These are phyloP conservation scores for Otocyon megalotis DNA, from an alignment of 2,113 vertebrate species.

Conservation along the genomic window DNA sequence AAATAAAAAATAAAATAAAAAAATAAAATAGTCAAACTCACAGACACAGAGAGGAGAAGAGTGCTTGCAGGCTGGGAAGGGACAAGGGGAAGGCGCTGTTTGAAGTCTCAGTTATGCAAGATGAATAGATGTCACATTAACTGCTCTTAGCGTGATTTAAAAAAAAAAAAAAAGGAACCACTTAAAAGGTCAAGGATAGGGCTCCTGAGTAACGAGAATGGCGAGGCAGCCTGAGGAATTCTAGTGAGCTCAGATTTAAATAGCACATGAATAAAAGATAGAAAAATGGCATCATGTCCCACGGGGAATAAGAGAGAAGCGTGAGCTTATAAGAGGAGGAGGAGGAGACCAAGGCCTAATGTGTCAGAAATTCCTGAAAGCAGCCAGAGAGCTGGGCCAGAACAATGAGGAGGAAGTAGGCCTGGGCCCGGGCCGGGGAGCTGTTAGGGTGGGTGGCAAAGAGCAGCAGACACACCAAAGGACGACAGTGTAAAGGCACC, in stretches of 20 bases:
- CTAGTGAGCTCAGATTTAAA: conserved; percentile 62
- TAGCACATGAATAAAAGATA: conserved; percentile 50
- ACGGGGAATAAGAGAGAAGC: background rate
- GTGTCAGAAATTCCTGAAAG: background rate
- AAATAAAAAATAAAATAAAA: too few species aligned
- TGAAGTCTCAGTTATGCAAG: background rate
- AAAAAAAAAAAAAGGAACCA: background rate
- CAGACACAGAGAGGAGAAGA: background rate
- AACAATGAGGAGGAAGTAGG: background rate
- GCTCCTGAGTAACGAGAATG: background rate
- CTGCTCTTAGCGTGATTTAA: background rate
- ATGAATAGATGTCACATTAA: background rate
- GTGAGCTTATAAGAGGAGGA: background rate
- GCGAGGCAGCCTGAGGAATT: background rate
- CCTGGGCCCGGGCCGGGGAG: background rate
- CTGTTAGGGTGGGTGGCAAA: background rate
- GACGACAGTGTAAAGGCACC: rapidly evolving
- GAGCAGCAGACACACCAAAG: background rate
- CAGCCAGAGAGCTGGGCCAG: background rate
- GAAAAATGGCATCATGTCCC: background rate
- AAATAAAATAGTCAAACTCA: background rate
- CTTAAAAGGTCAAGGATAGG: conserved; percentile 34
- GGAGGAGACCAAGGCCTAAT: background rate
- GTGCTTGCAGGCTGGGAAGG: background rate
- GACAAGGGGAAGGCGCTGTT: background rate